Evolutionary conservation across 2,888 invertebrate species (phyloP).

Genomic region (Tenodera sinensis): DNA sequence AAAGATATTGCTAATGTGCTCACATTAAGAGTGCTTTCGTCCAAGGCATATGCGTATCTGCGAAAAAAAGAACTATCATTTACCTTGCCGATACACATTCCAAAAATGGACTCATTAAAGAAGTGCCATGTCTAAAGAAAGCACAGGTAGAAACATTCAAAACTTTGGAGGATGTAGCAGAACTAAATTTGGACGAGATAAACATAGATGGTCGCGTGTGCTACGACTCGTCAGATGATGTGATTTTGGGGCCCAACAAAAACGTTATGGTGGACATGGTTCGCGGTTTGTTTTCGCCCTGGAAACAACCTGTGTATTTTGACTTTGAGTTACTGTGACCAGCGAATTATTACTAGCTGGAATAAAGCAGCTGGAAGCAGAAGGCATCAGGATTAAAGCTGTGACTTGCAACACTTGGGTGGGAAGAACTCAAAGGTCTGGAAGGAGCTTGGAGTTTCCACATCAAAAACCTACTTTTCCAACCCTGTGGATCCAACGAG

Average conservation of each 20-base stretch:
- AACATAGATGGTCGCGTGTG: no score
- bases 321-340: not conserved
- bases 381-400: not conserved
- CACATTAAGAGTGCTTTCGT: not conserved
- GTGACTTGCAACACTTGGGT: constrained; percentile 1
- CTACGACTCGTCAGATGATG: no score
- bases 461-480: no score
- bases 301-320: not conserved
- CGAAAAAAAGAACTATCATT: not conserved
- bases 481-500: no score
- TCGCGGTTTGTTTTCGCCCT: no score
- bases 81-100: not conserved
- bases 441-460: no score
- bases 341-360: not conserved
- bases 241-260: no score
- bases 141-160: not conserved
- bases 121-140: not conserved
- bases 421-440: not conserved
- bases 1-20: not conserved
- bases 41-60: not conserved
- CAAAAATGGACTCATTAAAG: not conserved
- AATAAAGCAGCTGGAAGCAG: not conserved
- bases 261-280: no score
- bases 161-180: not conserved
- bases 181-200: no score